phyloP scores from a whole-genome alignment of 2,113 vertebrate genomes.

The Platysteira castanea region DNA sequence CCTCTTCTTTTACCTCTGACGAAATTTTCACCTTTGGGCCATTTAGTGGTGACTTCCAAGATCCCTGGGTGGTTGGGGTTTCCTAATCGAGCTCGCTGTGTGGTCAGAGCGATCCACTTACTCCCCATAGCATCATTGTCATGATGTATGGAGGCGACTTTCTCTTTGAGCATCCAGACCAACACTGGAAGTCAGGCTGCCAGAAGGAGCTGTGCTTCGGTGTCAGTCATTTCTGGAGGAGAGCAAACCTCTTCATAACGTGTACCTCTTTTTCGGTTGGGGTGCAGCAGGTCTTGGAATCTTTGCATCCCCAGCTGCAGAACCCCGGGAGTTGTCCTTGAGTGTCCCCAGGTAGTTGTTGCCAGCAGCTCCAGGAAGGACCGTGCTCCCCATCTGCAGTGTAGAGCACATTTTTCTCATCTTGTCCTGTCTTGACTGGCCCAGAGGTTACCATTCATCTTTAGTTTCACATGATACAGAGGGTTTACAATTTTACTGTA shows the following conservation, averaged over 20 bases:
- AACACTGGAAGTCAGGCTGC: background rate
- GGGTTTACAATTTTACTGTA: background rate
- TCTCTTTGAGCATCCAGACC: background rate
- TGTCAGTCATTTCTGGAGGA: background rate
- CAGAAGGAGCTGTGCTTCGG: background rate
- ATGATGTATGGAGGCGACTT: background rate
- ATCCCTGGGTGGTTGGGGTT: background rate
- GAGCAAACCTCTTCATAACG: background rate
- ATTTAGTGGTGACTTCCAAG: background rate
- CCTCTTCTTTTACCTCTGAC: background rate
- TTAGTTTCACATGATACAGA: background rate
- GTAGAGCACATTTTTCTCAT: background rate
- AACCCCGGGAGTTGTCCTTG: too few species aligned
- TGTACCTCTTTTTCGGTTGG: background rate
- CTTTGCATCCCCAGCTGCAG: background rate
- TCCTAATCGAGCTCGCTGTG: accelerated
- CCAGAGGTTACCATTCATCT: background rate
- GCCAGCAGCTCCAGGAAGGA: background rate
- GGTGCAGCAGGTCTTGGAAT: background rate
- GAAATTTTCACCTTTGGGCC: background rate
- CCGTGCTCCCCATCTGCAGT: background rate
- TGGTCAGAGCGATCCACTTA: background rate
- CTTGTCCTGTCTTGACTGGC: background rate
- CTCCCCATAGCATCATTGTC: background rate
- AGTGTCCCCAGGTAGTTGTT: background rate